Evolutionary conservation across 2,888 invertebrate species (phyloP).

Genomic region (Pandemis corylana): DNA sequence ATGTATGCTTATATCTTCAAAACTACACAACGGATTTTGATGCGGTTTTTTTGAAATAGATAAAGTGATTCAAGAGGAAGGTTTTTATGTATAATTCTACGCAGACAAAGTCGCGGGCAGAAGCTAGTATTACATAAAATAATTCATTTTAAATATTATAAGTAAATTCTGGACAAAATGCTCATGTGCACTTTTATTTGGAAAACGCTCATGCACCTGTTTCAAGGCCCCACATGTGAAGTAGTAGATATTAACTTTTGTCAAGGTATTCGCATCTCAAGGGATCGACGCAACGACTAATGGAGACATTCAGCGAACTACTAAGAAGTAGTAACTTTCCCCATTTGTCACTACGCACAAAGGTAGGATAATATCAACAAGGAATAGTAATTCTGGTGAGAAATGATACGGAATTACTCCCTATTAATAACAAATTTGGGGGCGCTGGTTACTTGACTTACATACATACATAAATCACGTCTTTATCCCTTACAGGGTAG

Average conservation of each 20-base stretch:
- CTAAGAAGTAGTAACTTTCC: conserved; percentile 44
- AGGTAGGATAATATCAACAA: conserved; percentile 21
- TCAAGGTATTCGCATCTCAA: conserved; percentile 68
- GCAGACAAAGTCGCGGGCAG: too few relatives aligned
- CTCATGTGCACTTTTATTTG: too few relatives aligned
- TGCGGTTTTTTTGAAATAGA: too few relatives aligned
- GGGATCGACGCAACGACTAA: conserved; percentile 55
- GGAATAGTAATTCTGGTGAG: conserved; percentile 32
- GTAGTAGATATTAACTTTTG: conserved; percentile 66
- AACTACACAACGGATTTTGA: too few relatives aligned
- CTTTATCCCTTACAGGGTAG: too few relatives aligned
- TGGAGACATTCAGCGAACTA: conserved; percentile 61
- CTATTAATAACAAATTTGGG: conserved; percentile 34
- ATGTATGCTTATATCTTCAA: too few relatives aligned
- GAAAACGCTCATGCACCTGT: conserved; percentile 3
- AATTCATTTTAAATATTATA: too few relatives aligned
- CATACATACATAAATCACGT: too few relatives aligned
- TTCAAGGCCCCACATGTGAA: conserved; percentile 53
- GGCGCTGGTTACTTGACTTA: neutral
- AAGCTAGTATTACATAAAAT: too few relatives aligned
- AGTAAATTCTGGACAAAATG: too few relatives aligned
- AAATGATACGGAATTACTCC: conserved; percentile 35
- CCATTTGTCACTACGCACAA: conserved; percentile 34
- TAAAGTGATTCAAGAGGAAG: too few relatives aligned
- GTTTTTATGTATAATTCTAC: too few relatives aligned